Percentiles rank a stretch among this genome's conserved stretches.
Evolutionary conservation across 1,140 invertebrate species (phyloP).

Genomic region (Protaetia brevitarsis): DNA sequence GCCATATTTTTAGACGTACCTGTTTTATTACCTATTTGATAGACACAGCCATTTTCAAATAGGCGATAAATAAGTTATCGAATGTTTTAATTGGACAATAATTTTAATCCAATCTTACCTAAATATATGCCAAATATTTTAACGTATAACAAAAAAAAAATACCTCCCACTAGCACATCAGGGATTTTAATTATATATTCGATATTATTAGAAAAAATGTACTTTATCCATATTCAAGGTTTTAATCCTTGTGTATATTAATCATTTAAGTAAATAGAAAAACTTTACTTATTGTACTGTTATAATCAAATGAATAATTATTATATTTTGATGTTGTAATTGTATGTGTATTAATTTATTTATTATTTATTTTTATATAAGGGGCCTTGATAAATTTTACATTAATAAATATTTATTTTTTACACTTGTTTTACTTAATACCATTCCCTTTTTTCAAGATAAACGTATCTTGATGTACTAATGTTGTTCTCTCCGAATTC

Average conservation of each 20-base stretch:
- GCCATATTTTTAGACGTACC: slow-evolving; percentile 4
- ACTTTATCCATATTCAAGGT: too few relatives aligned
- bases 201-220: background rate
- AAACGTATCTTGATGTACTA: too few relatives aligned
- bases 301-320: too few relatives aligned
- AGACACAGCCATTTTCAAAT: background rate
- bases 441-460: background rate
- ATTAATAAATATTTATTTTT: slow-evolving; percentile 23
- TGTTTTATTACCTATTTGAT: background rate
- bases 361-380: slow-evolving; percentile 10
- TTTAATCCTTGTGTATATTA: too few relatives aligned
- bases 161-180: background rate
- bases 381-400: slow-evolving; percentile 22
- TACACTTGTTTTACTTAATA: background rate
- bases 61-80: background rate
- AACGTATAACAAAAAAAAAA: background rate
- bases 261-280: too few relatives aligned
- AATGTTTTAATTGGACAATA: background rate
- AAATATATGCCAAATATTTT: background rate
- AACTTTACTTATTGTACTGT: too few relatives aligned
- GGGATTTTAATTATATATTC: background rate
- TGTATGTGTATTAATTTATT: background rate
- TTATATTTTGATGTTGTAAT: too few relatives aligned
- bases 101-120: background rate
- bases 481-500: too few relatives aligned